Conservation (phyloP, 2,797 vertebrate species). For the Astyanax mexicanus region DNA sequence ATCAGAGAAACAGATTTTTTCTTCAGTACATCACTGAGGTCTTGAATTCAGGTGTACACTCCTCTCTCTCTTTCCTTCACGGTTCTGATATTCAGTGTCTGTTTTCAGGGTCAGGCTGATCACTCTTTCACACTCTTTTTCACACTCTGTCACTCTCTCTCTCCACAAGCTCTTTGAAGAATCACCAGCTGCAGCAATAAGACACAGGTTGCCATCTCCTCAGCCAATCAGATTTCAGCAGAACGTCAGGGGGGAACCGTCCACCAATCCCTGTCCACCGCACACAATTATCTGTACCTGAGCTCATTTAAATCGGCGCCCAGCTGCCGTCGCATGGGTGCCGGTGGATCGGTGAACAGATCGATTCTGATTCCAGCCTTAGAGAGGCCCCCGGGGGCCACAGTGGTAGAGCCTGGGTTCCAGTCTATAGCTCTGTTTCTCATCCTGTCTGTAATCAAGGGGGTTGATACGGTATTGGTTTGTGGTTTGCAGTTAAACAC, state of each 20-base stretch:
- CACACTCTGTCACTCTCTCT: neutral
- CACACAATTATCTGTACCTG: conserved; percentile 57
- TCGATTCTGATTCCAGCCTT: conserved; percentile 66
- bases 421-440: conserved; percentile 20
- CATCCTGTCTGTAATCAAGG: neutral
- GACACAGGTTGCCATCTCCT: neutral
- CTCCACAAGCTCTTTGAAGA: neutral
- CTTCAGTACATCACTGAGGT: too few species aligned
- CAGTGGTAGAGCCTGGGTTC: conserved; percentile 32
- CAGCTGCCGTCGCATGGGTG: conserved; percentile 54
- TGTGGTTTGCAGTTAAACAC: neutral
- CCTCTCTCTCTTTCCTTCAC: neutral
- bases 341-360: conserved; percentile 62
- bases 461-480: conserved; percentile 41
- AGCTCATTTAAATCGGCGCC: conserved; percentile 61
- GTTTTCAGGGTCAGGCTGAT: neutral
- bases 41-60: too few species aligned
- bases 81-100: too few species aligned
- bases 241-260: neutral
- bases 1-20: too few species aligned
- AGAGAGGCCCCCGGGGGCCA: conserved; percentile 42
- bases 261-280: conserved; percentile 26
- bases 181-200: neutral
- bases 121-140: neutral
- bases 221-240: conserved; percentile 21